Conservation (phyloP, 92 coral and sea anemone species). For the Paragorgia papillata region DNA sequence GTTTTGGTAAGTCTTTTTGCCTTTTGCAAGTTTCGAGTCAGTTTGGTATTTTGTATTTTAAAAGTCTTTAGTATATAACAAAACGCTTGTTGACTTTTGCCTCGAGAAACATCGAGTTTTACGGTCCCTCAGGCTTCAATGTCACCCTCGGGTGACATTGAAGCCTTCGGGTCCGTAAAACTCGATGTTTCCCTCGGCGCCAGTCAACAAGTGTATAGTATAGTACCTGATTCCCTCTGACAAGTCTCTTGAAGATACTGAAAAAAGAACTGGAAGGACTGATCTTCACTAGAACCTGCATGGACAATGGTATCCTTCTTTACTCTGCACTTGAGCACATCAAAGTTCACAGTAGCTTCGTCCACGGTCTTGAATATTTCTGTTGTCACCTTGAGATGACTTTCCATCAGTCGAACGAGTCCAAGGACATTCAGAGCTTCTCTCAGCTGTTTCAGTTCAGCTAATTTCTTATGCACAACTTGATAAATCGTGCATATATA, state of each 20-base stretch:
- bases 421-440: constrained; percentile 44
- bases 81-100: no score
- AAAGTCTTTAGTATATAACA: no score
- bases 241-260: constrained; percentile 44
- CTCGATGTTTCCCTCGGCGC: no score
- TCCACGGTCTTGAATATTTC: constrained; percentile 34
- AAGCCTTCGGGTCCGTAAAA: no score
- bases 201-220: no score
- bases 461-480: constrained; percentile 49
- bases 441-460: constrained; percentile 48
- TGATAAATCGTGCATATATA: constrained; percentile 54
- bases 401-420: constrained; percentile 15
- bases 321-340: constrained; percentile 36
- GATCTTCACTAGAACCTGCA: no score
- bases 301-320: constrained; percentile 13
- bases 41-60: no score
- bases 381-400: constrained; percentile 43
- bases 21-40: no score
- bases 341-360: constrained; percentile 40
- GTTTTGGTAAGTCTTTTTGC: no score
- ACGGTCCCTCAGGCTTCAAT: no score
- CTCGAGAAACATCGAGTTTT: no score
- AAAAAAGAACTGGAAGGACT: constrained; percentile 29
- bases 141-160: no score
- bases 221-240: constrained; percentile 19